Base-by-base conservation (phyloP, 2,888 invertebrate species). In the Nymphalis urticae region DNA sequence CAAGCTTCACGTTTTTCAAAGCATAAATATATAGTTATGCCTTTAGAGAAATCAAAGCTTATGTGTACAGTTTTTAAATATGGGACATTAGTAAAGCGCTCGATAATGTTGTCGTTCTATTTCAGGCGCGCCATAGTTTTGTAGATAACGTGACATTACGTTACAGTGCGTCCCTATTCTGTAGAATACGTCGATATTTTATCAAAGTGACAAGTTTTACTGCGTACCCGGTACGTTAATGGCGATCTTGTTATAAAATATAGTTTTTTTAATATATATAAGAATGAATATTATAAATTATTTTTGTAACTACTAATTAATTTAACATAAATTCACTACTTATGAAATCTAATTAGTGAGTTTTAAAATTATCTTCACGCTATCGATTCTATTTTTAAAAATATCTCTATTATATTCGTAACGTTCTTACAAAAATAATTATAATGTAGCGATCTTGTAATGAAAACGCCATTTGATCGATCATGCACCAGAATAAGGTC, bases 401-500 rank as follows among this genome's bases (percentile, higher is more conserved):
- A 51, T 51, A 51, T 32, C 27, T 32, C 27, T 5, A 48, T 48
- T 1, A n/a, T 16, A 48, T 21, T 51, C n/a, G n/a, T n/a, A n/a
- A 48, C 0, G 27, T 32, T 42, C 4, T 42, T 13, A 42, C 42
- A 42, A 42, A 42, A 42, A 13, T 42, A 42, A 42, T 42, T 42
- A 42, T 13, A 42, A 13, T 42, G 13, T 42, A 27, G 58, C 63
- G 66, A 61, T 50, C 54, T 64, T 27, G 59, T 61, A 56, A 63
- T 56, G 48, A 65, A 65, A 68, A 63, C 58, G 24, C 51, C 36
- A 27, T 42, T 42, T 42, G 42, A 42, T 42, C 13, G 61, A 62
- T 71, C 64, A 59, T 64, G 48, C 47, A 68, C 59, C 68, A 70
- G 70, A 72, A 68, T 73, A 73, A 63, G 73, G 62, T 70, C 69